Evolutionary conservation across 2,797 vertebrate species (phyloP), one percentile per base, ranked within the genome.

Genomic region (Salarias fasciatus): DNA sequence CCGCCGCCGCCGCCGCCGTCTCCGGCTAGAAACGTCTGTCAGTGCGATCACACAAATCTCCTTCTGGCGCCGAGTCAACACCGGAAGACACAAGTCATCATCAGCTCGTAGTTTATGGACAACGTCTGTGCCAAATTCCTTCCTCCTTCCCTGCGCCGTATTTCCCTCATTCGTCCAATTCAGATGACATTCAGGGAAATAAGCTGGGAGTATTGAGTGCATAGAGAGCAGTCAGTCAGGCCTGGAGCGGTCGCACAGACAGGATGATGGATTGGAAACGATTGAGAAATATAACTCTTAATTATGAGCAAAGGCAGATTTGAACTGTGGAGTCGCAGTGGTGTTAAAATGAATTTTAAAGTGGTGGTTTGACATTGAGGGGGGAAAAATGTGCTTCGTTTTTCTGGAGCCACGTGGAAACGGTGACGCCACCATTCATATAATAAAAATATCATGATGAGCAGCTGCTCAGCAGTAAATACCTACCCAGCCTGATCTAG

Each of bases 141-240:
- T 76, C 71, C 53, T 75, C 61, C 7, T 40, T 69, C 69, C 64
- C 56, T 12, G 53, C 12, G 0, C 50, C 54, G 47, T 47, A 72
- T 75, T 68, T 72, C 71, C 77, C 79, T 79, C 77, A 68, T 86
- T 83, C 62, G 75, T 86, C 82, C 79, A 83, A 80, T 81, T 79
- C 88, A 72, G 77, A 88, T 91, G 93, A 95, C 94, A 94, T 91
- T 93, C 79, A 86, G 88, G 79, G 91, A 93, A 94, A 93, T 93
- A 93, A 92, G 93, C 92, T 87, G 90, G 87, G 75, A 78, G 87
- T 89, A 92, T 92, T 93, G 91, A 85, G 82, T 91, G 91, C 91
- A 88, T 94, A 95, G 91, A 88, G 86, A 91, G 89, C 89, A 83
- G 83, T 79, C 80, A 64, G 54, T 80, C 79, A 74, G 77, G 82